Conservation (phyloP, 2,888 invertebrate species). For the Pristionchus entomophagus region DNA sequence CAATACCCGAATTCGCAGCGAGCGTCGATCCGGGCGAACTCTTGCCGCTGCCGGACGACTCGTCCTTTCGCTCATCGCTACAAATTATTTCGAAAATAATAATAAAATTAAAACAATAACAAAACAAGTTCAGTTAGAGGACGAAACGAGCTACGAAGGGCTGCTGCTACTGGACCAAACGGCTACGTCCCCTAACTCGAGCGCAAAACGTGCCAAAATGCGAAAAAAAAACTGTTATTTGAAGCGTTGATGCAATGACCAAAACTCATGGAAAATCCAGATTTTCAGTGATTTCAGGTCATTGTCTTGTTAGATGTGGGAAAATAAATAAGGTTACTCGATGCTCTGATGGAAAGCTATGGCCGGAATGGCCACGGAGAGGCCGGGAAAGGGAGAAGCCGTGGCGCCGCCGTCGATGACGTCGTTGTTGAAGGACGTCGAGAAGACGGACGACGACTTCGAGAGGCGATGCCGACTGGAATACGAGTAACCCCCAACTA, state of each 20-base stretch:
- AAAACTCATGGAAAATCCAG: too few relatives aligned
- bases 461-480: conserved; percentile 41
- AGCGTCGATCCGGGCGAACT: conserved; percentile 33
- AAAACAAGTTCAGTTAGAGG: not conserved
- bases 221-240: not conserved
- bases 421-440: conserved; percentile 27
- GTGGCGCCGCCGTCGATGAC: conserved; percentile 11
- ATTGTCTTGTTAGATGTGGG: too few relatives aligned
- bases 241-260: not conserved
- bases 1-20: conserved; percentile 25
- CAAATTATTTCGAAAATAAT: not conserved
- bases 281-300: too few relatives aligned
- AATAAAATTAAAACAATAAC: not conserved
- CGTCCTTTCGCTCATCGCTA: conserved; percentile 47
- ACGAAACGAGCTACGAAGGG: conserved; percentile 15
- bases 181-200: not conserved
- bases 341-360: conserved; percentile 48
- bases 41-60: conserved; percentile 39
- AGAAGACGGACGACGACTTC: conserved; percentile 42
- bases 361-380: conserved; percentile 45
- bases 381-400: conserved; percentile 13
- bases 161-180: not conserved
- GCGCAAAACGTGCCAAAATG: not conserved
- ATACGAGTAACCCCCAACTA: not conserved
- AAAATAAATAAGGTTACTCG: conserved; percentile 31